Conservation (phyloP, 2,113 vertebrate genomes). For the Circaetus cinerascens region DNA sequence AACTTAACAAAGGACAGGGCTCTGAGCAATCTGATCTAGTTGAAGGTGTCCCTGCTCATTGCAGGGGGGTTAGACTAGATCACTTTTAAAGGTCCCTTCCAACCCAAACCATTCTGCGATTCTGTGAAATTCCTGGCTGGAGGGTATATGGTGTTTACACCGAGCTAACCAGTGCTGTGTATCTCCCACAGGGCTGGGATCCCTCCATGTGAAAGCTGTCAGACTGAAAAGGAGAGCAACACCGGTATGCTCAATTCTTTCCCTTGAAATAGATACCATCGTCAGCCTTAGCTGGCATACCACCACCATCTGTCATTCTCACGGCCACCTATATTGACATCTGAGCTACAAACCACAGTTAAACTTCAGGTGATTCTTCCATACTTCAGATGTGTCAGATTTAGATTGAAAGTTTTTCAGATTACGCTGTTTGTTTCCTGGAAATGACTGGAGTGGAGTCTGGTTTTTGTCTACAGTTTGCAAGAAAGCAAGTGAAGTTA, state of each 20-base stretch:
- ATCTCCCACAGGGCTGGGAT: slow-evolving; percentile 84
- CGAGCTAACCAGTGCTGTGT: not conserved
- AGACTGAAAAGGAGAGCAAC: slow-evolving; percentile 88
- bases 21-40: not conserved
- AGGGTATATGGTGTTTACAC: not conserved
- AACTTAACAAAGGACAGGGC: not conserved
- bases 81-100: not conserved
- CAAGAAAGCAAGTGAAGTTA: too few species aligned
- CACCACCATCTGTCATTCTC: too few species aligned
- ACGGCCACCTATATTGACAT: not conserved
- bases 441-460: too few species aligned
- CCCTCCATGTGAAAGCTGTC: slow-evolving; percentile 82
- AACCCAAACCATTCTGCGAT: not conserved
- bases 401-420: not conserved
- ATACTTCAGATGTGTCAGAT: not conserved
- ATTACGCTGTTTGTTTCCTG: too few species aligned
- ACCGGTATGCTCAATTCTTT: slow-evolving; percentile 71
- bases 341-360: not conserved
- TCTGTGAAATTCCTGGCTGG: not conserved
- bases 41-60: too few species aligned
- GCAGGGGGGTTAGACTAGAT: too few species aligned
- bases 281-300: not conserved
- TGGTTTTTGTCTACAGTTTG: too few species aligned
- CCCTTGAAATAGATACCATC: not conserved
- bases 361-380: not conserved